Conservation (phyloP, 2,888 invertebrate genomes). For the Drosophila phalerata region DNA sequence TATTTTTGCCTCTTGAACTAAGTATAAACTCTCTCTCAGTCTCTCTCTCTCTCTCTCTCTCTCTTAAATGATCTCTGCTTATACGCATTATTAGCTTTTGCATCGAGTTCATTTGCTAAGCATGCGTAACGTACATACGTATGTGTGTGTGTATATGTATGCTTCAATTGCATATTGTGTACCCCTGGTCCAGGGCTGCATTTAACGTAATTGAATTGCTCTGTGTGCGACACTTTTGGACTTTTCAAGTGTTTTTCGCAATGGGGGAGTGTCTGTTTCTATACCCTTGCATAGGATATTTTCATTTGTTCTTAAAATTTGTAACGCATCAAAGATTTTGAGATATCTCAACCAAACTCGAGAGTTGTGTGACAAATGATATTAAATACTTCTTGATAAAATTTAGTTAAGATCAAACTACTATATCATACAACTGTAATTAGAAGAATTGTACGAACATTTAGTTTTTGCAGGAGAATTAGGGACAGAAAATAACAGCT, state of each 20-base stretch:
- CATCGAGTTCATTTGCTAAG: slow-evolving; percentile 3
- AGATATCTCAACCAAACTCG: too few relatives aligned
- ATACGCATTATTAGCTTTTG: slow-evolving; percentile 17
- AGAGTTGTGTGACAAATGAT: too few relatives aligned
- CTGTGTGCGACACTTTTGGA: slow-evolving; percentile 5
- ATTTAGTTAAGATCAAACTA: too few relatives aligned
- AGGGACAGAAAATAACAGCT: too few relatives aligned
- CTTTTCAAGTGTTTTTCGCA: slow-evolving; percentile 6
- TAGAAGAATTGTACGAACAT: too few relatives aligned
- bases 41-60: background rate
- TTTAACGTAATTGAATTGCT: slow-evolving; percentile 51
- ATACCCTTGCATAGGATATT: background rate
- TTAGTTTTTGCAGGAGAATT: background rate
- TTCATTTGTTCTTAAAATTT: background rate
- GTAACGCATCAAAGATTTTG: too few relatives aligned
- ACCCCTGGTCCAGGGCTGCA: slow-evolving; percentile 30
- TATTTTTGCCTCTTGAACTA: too few relatives aligned
- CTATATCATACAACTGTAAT: too few relatives aligned
- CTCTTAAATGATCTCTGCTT: background rate
- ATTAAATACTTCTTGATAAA: too few relatives aligned
- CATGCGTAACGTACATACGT: slow-evolving; percentile 26
- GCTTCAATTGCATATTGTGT: slow-evolving; percentile 31
- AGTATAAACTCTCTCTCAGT: too few relatives aligned
- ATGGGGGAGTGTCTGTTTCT: background rate
- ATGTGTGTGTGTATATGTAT: slow-evolving; percentile 17